A percentile compares a stretch with the other conserved stretches of the same genome.
phyloP scores from a whole-genome alignment of 2,797 vertebrate species.

The Eidolon dupreanum region DNA sequence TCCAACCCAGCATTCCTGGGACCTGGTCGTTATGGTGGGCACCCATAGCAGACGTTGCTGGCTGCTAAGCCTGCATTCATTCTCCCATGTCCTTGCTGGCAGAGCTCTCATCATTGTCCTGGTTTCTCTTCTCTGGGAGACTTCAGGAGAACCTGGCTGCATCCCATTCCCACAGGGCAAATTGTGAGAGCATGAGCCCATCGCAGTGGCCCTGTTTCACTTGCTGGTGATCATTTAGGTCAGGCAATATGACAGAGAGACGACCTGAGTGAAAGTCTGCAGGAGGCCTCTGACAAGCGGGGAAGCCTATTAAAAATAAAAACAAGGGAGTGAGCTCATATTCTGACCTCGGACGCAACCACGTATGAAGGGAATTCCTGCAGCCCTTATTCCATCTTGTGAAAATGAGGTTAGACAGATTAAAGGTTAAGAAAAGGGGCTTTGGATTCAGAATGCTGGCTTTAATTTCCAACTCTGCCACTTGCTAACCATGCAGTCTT shows the following conservation, averaged over 20 bases:
- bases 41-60: accelerated
- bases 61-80: neutral
- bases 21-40: neutral
- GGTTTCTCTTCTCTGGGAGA: neutral
- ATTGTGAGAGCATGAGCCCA: accelerated
- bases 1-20: neutral
- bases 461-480: neutral
- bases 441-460: neutral
- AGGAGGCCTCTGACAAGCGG: neutral
- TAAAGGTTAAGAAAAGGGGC: neutral
- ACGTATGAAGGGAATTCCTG: neutral
- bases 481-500: neutral
- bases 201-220: accelerated
- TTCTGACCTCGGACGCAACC: neutral
- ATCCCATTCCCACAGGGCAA: accelerated
- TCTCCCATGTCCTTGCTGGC: too few species aligned
- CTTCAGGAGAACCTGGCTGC: neutral
- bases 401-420: too few species aligned
- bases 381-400: accelerated
- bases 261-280: neutral
- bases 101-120: neutral
- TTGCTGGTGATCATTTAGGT: neutral
- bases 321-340: neutral
- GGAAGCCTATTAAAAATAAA: neutral
- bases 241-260: neutral